Evolutionary conservation across 2,888 invertebrate species (phyloP), one percentile per base, ranked within the genome.

Genomic region (Leptopilina myrica): DNA sequence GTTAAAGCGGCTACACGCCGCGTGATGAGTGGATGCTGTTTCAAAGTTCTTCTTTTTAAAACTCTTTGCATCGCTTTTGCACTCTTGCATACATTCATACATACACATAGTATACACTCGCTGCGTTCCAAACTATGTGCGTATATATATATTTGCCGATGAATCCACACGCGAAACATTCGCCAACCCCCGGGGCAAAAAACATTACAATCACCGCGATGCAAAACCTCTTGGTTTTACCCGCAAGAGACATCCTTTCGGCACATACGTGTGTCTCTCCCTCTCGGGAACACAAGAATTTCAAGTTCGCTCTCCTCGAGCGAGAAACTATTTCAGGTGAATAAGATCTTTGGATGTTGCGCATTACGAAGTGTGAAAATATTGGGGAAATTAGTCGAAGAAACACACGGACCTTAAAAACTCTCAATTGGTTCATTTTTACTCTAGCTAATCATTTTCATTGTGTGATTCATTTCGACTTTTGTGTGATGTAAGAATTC

Each of bases 11-110:
- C 91, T 90, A 90, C 91, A 90, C 89, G 91, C 91, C 91, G 91
- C 89, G 91, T 91, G 91, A 91, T 91, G 91, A 91, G 91, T 91
- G 91, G 91, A 91, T 82, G 90, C 90, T 91, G 91, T 91, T 90
- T 87, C 88, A 85, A 84, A 89, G 88, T 90, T 89, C 89, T 89
- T 90, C 89, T 91, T 90, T 20, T 89, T 87, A 89, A 33, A 49
- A 88, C 89, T 90, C 89, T 87, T 87, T 89, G 86, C 85, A 78
- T 87, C 87, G 85, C 87, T 87, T 88, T 88, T 87, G 87, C 89
- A 85, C 88, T 89, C 87, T 67, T 79, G 78, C 79, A 79, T 79
- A 78, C 76, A 64, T 9, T 7, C 6, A 46, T 9, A 46, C 46
- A 46, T 3, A 5, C 6, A 46, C 6, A 46, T 46, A 5, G 11